Percentiles rank a stretch among this genome's conserved stretches.
Evolutionary conservation across 2,888 invertebrate genomes (phyloP).

Genomic region (Cephus spinipes): DNA sequence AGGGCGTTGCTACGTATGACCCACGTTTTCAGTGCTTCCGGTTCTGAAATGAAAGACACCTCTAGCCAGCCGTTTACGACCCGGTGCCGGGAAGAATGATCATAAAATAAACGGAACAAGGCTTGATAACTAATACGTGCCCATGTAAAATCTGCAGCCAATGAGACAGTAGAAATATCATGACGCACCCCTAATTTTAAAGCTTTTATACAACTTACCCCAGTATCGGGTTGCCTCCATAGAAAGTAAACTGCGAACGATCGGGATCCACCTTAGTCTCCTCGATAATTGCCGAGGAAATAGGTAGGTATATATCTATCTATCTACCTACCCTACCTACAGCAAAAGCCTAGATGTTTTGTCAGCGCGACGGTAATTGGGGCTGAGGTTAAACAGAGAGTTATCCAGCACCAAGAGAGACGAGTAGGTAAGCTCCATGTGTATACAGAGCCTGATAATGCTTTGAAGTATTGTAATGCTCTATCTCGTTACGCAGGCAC

Average conservation of each 20-base stretch:
- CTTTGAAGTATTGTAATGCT: constrained; percentile 11
- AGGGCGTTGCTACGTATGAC: constrained; percentile 31
- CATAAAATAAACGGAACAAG: not conserved
- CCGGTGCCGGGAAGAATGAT: not conserved
- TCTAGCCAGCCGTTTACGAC: not conserved
- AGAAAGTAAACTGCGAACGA: not conserved
- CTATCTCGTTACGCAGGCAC: constrained; percentile 5
- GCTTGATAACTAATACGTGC: not conserved
- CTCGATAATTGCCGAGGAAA: not conserved
- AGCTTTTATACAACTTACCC: not conserved
- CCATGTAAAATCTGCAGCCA: too few relatives aligned
- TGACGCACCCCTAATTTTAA: too few relatives aligned
- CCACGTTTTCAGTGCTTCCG: constrained; percentile 41
- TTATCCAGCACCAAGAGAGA: constrained; percentile 1
- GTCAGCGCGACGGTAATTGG: constrained; percentile 25
- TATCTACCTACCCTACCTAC: not conserved
- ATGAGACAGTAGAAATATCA: too few relatives aligned
- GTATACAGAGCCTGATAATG: constrained; percentile 10
- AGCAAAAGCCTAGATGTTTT: not conserved
- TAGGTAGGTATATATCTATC: not conserved
- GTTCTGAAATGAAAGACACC: constrained; percentile 26
- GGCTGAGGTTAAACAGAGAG: constrained; percentile 22
- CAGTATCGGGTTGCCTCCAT: not conserved
- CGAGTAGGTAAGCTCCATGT: constrained; percentile 4
- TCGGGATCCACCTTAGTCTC: not conserved